Evolutionary conservation across 2,113 vertebrate genomes (phyloP).

Genomic region (Hipposideros armiger): DNA sequence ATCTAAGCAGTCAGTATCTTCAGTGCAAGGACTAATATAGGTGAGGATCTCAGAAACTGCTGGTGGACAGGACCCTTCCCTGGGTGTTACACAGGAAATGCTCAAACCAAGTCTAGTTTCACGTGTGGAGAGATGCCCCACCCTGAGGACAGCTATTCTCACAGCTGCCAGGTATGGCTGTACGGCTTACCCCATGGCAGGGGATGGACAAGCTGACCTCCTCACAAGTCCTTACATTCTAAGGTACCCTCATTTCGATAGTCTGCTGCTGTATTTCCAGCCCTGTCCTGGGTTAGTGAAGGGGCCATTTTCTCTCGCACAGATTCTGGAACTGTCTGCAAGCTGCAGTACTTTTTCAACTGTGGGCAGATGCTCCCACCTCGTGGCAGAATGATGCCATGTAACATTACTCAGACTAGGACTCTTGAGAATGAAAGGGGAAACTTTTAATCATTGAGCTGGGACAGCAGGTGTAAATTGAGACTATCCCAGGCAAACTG

Average conservation of each 20-base stretch:
- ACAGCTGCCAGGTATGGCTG: not conserved
- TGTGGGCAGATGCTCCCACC: slow-evolving; percentile 45
- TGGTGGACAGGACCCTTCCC: not conserved
- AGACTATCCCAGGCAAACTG: not conserved
- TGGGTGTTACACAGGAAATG: too few species aligned
- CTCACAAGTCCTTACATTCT: not conserved
- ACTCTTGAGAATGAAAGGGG: not conserved
- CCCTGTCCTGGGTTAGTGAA: not conserved
- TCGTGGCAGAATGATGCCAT: slow-evolving; percentile 4
- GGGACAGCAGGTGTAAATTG: not conserved
- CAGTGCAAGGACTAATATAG: accelerated
- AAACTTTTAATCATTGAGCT: not conserved
- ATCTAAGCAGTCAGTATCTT: not conserved
- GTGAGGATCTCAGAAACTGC: not conserved
- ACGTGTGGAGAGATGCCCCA: not conserved
- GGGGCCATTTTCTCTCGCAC: not conserved
- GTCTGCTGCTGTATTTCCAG: not conserved
- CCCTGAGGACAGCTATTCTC: not conserved
- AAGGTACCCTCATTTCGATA: not conserved
- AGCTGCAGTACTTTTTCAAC: not conserved
- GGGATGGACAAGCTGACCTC: not conserved
- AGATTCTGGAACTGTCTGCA: not conserved
- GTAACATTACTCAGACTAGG: not conserved
- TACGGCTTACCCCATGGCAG: not conserved
- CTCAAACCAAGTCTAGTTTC: not conserved